Conservation (phyloP, 2,888 invertebrate species). For the Drosophila recens region DNA sequence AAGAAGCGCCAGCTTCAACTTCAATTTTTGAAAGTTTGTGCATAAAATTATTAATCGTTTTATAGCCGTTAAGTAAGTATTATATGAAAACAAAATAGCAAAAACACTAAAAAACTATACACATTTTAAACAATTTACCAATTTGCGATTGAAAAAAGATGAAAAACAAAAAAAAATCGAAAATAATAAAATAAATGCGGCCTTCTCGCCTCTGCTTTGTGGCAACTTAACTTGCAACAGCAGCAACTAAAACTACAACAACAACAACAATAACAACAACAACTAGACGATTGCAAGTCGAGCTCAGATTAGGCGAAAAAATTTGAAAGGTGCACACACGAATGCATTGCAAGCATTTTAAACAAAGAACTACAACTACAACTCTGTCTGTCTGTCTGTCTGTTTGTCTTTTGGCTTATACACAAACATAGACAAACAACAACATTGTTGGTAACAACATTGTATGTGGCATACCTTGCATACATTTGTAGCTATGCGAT, state of each 20-base stretch:
- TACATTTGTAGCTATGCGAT: constrained; percentile 51
- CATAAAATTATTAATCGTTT: constrained; percentile 57
- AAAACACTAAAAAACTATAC: constrained; percentile 16
- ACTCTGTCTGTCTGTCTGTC: constrained; percentile 5
- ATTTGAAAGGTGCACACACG: constrained; percentile 83
- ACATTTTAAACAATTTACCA: constrained; percentile 48
- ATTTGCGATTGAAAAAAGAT: constrained; percentile 38
- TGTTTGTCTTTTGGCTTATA: constrained; percentile 26
- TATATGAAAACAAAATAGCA: constrained; percentile 1
- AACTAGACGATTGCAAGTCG: constrained; percentile 66
- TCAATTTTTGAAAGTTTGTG: constrained; percentile 54
- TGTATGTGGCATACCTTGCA: constrained; percentile 53
- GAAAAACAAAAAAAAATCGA: constrained; percentile 31
- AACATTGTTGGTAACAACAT: constrained; percentile 29
- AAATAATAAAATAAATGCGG: constrained; percentile 46
- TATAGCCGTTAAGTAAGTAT: constrained; percentile 35
- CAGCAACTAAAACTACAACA: constrained; percentile 43
- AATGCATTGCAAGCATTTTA: constrained; percentile 78
- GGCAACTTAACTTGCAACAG: constrained; percentile 53
- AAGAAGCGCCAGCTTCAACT: constrained; percentile 35
- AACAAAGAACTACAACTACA: constrained; percentile 69
- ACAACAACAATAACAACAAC: constrained; percentile 40
- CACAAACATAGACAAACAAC: constrained; percentile 58
- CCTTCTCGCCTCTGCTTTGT: constrained; percentile 56
- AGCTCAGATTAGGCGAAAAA: constrained; percentile 75